Conservation (phyloP, 2,113 vertebrate genomes). For the Ploceus nigricollis region DNA sequence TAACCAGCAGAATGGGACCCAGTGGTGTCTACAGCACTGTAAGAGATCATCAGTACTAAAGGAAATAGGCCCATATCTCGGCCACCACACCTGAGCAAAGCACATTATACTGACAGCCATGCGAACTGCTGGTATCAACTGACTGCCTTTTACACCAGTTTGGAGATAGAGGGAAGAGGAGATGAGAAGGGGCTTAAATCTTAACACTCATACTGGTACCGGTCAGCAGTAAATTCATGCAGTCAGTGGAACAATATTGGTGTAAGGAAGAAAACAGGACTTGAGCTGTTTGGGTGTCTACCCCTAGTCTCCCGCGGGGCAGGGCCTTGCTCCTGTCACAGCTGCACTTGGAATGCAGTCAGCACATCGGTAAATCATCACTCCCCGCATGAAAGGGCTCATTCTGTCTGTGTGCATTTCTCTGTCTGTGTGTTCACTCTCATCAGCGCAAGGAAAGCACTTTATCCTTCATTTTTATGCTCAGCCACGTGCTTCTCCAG, state of each 20-base stretch:
- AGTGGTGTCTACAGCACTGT: not conserved
- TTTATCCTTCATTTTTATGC: slow-evolving; percentile 52
- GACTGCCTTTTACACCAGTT: not conserved
- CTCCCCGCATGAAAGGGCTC: not conserved
- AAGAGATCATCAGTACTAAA: not conserved
- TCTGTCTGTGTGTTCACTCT: not conserved
- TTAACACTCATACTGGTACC: not conserved
- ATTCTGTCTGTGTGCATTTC: slow-evolving; percentile 22
- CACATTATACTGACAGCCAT: not conserved
- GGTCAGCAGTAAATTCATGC: not conserved
- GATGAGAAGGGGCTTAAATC: not conserved
- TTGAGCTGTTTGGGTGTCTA: not conserved
- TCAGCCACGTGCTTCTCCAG: not conserved
- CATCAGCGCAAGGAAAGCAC: not conserved
- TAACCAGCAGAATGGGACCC: not conserved
- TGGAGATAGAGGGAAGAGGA: not conserved
- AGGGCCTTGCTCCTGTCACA: not conserved
- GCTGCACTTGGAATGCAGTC: slow-evolving; percentile 21
- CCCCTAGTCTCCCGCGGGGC: rapidly evolving
- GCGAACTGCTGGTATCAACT: not conserved
- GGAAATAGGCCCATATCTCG: not conserved
- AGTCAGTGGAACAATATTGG: not conserved
- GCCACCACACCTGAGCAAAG: not conserved
- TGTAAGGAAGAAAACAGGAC: not conserved
- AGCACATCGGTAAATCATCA: not conserved